Conservation (phyloP, 2,888 invertebrate species). For the Microdon myrmicae region DNA sequence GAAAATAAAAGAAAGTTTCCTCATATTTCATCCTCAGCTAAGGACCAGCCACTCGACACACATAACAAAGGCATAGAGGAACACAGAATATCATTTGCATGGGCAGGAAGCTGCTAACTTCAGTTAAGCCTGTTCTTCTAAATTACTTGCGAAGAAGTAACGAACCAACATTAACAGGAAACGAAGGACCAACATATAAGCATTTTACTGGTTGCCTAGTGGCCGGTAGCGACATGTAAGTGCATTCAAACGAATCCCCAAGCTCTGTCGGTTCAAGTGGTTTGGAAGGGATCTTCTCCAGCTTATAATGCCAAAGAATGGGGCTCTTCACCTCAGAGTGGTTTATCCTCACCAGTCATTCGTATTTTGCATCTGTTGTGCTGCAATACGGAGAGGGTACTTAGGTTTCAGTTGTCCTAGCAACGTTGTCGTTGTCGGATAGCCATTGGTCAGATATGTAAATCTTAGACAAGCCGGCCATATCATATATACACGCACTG, state of each 20-base stretch:
- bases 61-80: slow-evolving; percentile 8
- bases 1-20: slow-evolving; percentile 10
- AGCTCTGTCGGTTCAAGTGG: slow-evolving; percentile 42
- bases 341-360: slow-evolving; percentile 32
- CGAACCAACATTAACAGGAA: slow-evolving; percentile 36
- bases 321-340: slow-evolving; percentile 43
- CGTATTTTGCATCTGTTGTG: slow-evolving; percentile 12
- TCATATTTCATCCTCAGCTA: slow-evolving; percentile 7
- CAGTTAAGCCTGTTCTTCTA: slow-evolving; percentile 22
- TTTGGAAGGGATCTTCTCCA: slow-evolving; percentile 38
- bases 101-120: slow-evolving; percentile 21
- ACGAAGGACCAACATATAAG: slow-evolving; percentile 44
- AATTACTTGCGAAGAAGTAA: slow-evolving; percentile 40
- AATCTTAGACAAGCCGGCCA: no score
- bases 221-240: slow-evolving; percentile 20
- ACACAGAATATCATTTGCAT: slow-evolving; percentile 1
- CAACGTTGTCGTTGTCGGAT: no score
- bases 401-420: no score
- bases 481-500: no score
- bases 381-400: neutral
- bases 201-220: slow-evolving; percentile 20
- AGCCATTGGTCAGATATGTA: no score
- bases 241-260: slow-evolving; percentile 40
- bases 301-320: slow-evolving; percentile 44
- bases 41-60: slow-evolving; percentile 22